Evolutionary conservation across 2,113 vertebrate genomes (phyloP).

Genomic region (Columbina picui): DNA sequence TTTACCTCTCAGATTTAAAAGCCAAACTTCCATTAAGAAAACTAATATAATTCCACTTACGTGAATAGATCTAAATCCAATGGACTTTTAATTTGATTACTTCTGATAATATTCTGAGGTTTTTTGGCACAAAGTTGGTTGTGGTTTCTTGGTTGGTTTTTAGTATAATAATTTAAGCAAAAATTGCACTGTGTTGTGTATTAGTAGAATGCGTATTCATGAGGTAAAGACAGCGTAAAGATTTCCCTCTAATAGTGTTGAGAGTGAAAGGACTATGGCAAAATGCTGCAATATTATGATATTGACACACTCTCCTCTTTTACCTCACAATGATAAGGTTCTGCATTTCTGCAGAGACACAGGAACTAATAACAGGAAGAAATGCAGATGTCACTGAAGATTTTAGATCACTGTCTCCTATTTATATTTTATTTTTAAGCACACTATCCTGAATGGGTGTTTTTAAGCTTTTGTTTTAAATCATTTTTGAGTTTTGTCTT

Average conservation of each 20-base stretch:
- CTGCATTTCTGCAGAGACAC: not conserved
- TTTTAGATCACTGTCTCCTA: not conserved
- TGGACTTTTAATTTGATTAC: not conserved
- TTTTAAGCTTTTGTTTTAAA: not conserved
- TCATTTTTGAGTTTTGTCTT: not conserved
- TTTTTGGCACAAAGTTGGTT: not conserved
- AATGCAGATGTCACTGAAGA: not conserved
- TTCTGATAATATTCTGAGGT: not conserved
- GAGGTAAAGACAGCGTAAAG: not conserved
- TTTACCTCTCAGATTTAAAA: not conserved
- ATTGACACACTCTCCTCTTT: not conserved
- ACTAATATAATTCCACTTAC: not conserved
- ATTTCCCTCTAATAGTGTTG: not conserved
- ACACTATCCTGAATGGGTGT: not conserved
- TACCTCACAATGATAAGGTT: not conserved
- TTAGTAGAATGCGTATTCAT: not conserved
- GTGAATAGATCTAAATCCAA: not conserved
- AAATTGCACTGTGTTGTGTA: not conserved
- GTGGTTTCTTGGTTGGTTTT: not conserved
- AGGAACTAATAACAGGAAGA: not conserved
- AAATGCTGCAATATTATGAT: not conserved
- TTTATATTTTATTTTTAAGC: not conserved
- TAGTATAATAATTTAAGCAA: not conserved
- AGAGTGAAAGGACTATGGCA: not conserved
- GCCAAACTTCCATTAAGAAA: not conserved